Conservation (phyloP, 2,113 vertebrate species). For the Colossoma macropomum region DNA sequence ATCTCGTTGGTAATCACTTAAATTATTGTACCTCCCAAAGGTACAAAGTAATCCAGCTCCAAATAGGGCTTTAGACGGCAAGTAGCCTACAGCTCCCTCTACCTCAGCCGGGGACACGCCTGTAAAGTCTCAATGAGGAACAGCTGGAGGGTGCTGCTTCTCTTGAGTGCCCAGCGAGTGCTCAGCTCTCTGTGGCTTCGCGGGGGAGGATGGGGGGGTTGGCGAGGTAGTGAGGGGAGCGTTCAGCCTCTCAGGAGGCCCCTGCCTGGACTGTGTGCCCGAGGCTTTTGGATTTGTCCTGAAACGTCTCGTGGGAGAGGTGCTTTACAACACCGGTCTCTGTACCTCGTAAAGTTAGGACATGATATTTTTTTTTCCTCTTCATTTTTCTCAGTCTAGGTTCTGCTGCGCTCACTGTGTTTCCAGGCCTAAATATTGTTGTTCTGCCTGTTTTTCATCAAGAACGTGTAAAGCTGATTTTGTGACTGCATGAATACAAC, state of each 20-base stretch:
- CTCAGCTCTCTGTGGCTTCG: conserved; percentile 44
- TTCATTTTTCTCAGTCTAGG: background rate
- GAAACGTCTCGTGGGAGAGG: conserved; percentile 42
- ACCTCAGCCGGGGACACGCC: conserved; percentile 63
- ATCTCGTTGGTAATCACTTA: no score
- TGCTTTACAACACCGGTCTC: conserved; percentile 21
- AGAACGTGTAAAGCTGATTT: conserved; percentile 13
- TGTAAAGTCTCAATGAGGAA: conserved; percentile 71
- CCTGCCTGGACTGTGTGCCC: conserved; percentile 43
- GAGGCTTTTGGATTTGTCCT: conserved; percentile 45
- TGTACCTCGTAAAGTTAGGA: conserved; percentile 30
- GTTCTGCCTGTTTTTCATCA: background rate
- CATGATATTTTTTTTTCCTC: background rate
- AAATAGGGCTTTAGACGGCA: background rate
- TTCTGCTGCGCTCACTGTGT: background rate
- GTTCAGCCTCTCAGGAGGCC: conserved; percentile 42
- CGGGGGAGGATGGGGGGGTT: conserved; percentile 42
- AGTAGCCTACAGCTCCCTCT: background rate
- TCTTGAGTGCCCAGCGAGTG: conserved; percentile 25
- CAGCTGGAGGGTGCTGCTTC: conserved; percentile 61
- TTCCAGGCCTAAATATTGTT: background rate
- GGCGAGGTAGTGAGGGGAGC: background rate
- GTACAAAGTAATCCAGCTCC: background rate
- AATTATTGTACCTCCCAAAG: no score
- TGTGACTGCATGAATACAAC: no score